Conservation (phyloP, 1,140 invertebrate genomes). For the Lucilia cuprina region DNA sequence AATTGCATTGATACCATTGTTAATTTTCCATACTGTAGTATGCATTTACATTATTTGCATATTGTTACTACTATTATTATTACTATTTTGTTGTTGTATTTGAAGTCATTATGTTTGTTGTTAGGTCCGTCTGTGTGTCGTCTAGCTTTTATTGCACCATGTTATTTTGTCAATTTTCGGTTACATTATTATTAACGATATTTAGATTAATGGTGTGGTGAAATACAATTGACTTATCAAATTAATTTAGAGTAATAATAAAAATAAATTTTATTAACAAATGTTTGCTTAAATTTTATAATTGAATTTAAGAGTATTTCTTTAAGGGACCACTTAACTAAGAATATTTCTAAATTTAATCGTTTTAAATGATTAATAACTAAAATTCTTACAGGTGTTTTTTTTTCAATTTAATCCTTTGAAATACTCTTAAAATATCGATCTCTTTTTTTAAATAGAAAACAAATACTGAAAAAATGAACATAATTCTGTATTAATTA, state of each 20-base stretch:
- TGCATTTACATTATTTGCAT: conserved; percentile 17
- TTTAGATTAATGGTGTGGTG: conserved; percentile 22
- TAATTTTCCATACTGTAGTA: not conserved
- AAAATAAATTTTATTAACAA: not conserved
- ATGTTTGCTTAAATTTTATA: no score
- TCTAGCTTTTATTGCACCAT: not conserved
- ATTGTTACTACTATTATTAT: not conserved
- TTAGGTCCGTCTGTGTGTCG: not conserved
- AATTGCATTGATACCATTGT: conserved; percentile 30
- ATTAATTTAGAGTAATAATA: conserved; percentile 16
- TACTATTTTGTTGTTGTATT: conserved; percentile 7
- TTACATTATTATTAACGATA: conserved; percentile 35
- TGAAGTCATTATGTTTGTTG: not conserved
- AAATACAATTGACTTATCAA: conserved; percentile 2
- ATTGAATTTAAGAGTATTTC: no score
- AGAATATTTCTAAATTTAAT: no score
- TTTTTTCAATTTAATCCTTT: no score
- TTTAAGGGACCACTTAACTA: no score
- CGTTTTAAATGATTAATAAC: no score
- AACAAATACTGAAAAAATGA: no score
- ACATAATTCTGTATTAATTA: no score
- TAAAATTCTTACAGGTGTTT: no score
- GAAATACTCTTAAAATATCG: no score
- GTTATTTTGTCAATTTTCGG: conserved; percentile 32
- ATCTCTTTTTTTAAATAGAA: no score